Evolutionary conservation across 2,113 vertebrate species (phyloP).

Genomic region (Lathamus discolor): DNA sequence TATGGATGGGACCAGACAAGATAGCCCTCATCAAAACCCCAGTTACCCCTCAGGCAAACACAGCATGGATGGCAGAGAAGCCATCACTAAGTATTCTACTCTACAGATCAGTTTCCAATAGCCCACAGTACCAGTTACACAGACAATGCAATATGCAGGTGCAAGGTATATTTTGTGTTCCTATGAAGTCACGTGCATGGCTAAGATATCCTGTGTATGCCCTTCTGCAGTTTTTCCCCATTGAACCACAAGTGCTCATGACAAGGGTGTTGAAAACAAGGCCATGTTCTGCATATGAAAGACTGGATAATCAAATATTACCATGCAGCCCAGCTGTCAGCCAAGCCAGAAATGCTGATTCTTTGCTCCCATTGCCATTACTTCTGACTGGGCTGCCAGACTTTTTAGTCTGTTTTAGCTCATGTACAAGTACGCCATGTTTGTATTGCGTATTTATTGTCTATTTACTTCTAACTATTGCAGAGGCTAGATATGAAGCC

Average conservation of each 20-base stretch:
- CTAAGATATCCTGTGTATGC: not conserved
- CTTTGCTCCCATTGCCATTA: not conserved
- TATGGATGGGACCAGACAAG: not conserved
- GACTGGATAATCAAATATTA: not conserved
- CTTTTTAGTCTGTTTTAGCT: not conserved
- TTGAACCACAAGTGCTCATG: not conserved
- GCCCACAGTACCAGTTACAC: not conserved
- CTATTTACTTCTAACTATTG: not conserved
- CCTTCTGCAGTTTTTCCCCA: not conserved
- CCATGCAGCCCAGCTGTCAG: not conserved
- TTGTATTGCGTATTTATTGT: not conserved
- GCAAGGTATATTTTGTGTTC: not conserved
- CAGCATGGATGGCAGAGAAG: not conserved
- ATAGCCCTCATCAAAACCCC: not conserved
- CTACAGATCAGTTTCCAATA: not conserved
- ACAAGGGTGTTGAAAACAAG: not conserved
- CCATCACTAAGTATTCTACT: not conserved
- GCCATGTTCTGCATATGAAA: not conserved
- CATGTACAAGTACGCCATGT: not conserved
- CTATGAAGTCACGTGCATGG: accelerated
- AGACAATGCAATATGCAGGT: not conserved
- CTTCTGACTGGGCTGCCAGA: not conserved
- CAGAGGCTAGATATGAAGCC: not conserved
- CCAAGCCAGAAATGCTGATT: not conserved
- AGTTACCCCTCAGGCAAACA: not conserved